Percentiles rank a stretch among this genome's conserved stretches.
Evolutionary conservation across 2,888 invertebrate species (phyloP).

Genomic region (Hirtodrosophila cameraria): DNA sequence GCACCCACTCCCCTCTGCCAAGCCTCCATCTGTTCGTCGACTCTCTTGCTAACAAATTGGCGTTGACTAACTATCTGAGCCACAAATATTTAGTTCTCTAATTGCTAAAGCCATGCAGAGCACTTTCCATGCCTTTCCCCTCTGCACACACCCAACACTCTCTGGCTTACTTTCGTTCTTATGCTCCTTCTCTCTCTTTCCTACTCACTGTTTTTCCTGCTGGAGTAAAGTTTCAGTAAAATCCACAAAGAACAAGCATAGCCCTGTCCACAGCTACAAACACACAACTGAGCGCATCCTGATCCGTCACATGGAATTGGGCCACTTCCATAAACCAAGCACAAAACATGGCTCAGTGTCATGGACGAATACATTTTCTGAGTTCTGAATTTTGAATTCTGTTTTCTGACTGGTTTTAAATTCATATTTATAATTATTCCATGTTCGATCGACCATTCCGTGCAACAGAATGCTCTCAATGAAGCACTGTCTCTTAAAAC

Average conservation of each 20-base stretch:
- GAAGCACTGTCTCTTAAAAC: too few species aligned
- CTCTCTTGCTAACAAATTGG: conserved; percentile 42
- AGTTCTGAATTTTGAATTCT: too few species aligned
- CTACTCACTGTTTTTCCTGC: too few species aligned
- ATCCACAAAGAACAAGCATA: conserved; percentile 21
- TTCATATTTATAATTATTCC: too few species aligned
- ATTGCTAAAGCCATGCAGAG: conserved; percentile 42
- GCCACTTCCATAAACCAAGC: too few species aligned
- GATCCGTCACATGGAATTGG: neutral
- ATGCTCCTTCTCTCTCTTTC: neutral
- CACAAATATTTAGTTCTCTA: conserved; percentile 58
- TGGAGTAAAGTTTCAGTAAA: conserved; percentile 20
- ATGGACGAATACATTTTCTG: too few species aligned
- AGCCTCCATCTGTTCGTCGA: too few species aligned
- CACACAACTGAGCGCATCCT: conserved; percentile 4
- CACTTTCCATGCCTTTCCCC: conserved; percentile 10
- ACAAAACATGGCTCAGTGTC: too few species aligned
- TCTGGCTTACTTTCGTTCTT: neutral
- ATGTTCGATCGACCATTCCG: too few species aligned
- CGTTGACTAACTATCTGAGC: conserved; percentile 58
- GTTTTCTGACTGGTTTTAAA: too few species aligned
- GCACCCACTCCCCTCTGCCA: neutral
- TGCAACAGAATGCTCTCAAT: too few species aligned
- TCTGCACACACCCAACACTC: neutral
- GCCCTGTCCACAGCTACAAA: conserved; percentile 12